Base-by-base conservation (phyloP, 1,140 invertebrate genomes). In the Drosophila micromelanica region DNA sequence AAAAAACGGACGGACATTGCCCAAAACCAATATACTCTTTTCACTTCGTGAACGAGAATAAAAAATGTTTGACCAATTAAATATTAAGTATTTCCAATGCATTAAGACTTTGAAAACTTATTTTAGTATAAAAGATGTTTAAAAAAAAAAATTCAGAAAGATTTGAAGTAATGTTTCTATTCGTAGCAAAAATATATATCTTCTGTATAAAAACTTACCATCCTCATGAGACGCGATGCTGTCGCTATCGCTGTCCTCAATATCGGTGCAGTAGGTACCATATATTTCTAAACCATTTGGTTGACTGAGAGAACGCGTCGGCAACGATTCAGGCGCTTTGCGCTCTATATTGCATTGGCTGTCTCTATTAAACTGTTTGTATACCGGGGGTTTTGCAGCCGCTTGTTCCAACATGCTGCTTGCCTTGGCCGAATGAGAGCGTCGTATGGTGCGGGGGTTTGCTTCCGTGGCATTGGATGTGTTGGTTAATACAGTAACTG, bases 261-360 rank as follows among this genome's bases (percentile, higher is more conserved):
- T 55, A 27, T 92, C 90, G 13, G 40, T 57, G 7, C 80, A 73
- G n/a, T 70, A 59, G 42, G 77, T 89, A 20, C 86, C 90, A 71
- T 78, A 90, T 0, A 65, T 77, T 27, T 96, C 95, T 67, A 96
- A 93, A 76, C 95, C 95, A 70, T 95, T 93, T 52, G 95, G 95
- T 79, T 96, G 95, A 84, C 95, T 96, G 15, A 96, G 92, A 5
- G 95, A 96, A 32, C 95, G 92, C 62, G 94, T 93, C 60, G 96
- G 92, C 80, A 94, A 93, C 40, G 94, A 93, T 89, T 93, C 92
- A 70, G 92, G 93, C 76, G 92, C 85, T 17, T 84, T 73, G 13
- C 86, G 76, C 12, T 91, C 86, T 2, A 52, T 54, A 11, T 59
- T 68, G 20, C 64, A 60, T 6, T 55, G 48, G 23, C 52, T 72